Base-by-base conservation (phyloP, 2,888 invertebrate genomes). In the Bimastos eiseni region DNA sequence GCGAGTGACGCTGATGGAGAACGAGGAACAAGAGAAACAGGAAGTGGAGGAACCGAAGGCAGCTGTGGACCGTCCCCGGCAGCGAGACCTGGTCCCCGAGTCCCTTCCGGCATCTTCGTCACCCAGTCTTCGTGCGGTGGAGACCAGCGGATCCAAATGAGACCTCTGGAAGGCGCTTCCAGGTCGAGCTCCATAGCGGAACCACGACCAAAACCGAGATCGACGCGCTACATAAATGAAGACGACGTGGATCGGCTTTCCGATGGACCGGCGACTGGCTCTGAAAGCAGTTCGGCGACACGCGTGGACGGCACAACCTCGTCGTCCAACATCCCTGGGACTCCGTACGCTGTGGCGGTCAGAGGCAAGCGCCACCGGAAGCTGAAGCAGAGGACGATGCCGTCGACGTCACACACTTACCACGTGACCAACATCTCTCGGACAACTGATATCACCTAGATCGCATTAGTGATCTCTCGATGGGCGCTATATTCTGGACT, bases 321-420 rank as follows among this genome's bases (percentile, higher is more conserved):
- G 36, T 36, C 86, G 21, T 86, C 86, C 34, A 86, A 36, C 86
- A 36, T 37, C 34, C 37, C 86, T 86, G 86, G 86, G 6, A 86
- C 37, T 34, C 86, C 34, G 21, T 86, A 86, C 86, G 86, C 86
- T 8, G 86, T 86, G 24, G 37, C 86, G 6, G 86, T 37, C 21
- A 34, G 86, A 34, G 86, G 86, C 34, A 86, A 86, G n/a, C 86
- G 86, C 1, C 37, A 34, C 36, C 86, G 86, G 86, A 86, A 86
- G 17, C 36, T 86, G 37, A 86, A 86, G 37, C 86, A 86, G 86
- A 37, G 36, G 13, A 8, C 70, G n/a, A 70, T 6, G n/a, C 70
- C 30, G 70, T 70, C 70, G 70, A 70, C 70, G 30, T 70, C 70
- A 70, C 30, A n/a, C 6, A 86, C 36, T 5, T 86, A 86, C 86